Evolutionary conservation across 1,140 invertebrate species (phyloP), one percentile per base, ranked within the genome.

Genomic region (Leptinotarsa texana): DNA sequence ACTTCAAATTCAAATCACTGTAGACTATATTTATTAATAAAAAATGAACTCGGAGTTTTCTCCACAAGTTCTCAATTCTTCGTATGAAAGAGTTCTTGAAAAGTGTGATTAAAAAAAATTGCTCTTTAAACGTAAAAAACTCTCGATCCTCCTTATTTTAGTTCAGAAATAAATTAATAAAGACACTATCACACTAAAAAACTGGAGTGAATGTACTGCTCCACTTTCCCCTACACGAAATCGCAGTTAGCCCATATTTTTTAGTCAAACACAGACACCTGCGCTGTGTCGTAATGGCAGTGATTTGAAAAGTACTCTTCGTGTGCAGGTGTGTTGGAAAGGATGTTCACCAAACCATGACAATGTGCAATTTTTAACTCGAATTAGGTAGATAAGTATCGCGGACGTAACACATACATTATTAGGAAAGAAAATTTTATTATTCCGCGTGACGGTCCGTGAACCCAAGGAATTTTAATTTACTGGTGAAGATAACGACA

Each of bases 331-430:
- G 71, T 48, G 24, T 65, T 73, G 22, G 71, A 73, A 73, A 73
- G 71, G 71, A 73, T 73, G 71, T 63, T 63, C 71, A 73, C 33
- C 63, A 73, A 65, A 73, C 71, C 71, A 73, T 73, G 71, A 73
- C 71, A 73, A 65, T 73, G 51, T 73, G 69, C 69, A 70, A 57
- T 70, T 70, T 70, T 70, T 70, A 69, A 69, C 13, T 70, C 47
- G n/a, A 70, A 57, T 70, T 70, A 57, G 69, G 69, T 57, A 21
- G 47, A 70, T 70, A 49, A 57, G 18, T 70, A 70, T 57, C 69
- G n/a, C 49, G 69, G 18, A 57, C 51, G 69, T 70, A 70, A 57
- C 69, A 70, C 69, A 70, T 70, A n/a, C 51, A 57, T 57, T 57
- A 57, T 57, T 57, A 57, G 51, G 51, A 13, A 2, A 57, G 51